Evolutionary conservation across 2,797 vertebrate genomes (phyloP).

Genomic region (Smutsia gigantea): DNA sequence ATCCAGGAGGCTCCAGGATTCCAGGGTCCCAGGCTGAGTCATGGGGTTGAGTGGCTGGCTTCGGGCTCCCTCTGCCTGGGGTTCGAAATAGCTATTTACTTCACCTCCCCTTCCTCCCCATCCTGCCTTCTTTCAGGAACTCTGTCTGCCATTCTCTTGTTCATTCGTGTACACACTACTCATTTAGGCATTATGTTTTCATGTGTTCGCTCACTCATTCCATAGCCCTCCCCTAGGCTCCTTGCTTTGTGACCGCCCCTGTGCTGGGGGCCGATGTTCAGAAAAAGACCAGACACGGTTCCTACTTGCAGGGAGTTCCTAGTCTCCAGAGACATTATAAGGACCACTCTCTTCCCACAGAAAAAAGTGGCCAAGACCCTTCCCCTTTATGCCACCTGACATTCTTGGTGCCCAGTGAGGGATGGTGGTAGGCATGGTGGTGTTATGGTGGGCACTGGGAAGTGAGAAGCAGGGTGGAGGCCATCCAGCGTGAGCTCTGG

Average conservation of each 20-base stretch:
- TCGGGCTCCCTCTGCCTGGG: neutral
- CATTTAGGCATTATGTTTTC: rapidly evolving
- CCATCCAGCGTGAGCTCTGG: neutral
- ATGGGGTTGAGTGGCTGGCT: neutral
- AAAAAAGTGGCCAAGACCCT: neutral
- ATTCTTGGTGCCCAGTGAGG: neutral
- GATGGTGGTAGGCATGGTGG: neutral
- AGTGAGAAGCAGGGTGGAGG: neutral
- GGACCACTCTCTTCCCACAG: neutral
- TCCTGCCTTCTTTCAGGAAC: neutral
- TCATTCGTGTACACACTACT: rapidly evolving
- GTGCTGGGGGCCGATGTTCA: neutral
- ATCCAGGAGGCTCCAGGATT: too few species aligned
- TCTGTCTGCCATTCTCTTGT: rapidly evolving
- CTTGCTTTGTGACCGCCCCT: neutral
- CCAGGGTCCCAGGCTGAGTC: neutral
- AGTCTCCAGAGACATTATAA: neutral
- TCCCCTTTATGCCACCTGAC: neutral
- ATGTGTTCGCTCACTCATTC: rapidly evolving
- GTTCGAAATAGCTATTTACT: neutral
- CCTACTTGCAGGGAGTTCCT: neutral
- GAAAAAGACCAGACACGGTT: neutral
- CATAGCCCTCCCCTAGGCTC: neutral
- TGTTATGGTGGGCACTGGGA: neutral
- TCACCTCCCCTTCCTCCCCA: rapidly evolving